Conservation (phyloP, 2,888 invertebrate genomes). For the Chorisops tibialis region DNA sequence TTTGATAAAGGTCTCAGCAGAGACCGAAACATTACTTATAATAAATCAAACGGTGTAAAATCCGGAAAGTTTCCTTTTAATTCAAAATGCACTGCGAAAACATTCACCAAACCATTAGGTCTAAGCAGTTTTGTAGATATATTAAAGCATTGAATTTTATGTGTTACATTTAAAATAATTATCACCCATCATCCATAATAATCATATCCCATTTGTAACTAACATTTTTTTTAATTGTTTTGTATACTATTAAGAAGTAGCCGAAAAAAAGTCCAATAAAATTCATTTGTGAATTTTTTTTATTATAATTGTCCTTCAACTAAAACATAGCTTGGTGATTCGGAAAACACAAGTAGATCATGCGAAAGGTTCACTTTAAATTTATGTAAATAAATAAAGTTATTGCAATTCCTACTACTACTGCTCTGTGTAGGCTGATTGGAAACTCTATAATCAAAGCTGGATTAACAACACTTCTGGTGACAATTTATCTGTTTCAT, state of each 20-base stretch:
- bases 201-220: constrained; percentile 1
- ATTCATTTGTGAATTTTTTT: not conserved
- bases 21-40: too few relatives aligned
- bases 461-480: constrained; percentile 17
- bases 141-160: not conserved
- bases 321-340: constrained; percentile 17
- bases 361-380: not conserved
- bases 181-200: not conserved
- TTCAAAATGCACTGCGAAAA: too few relatives aligned
- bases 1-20: too few relatives aligned
- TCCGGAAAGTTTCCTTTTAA: too few relatives aligned
- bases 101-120: too few relatives aligned
- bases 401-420: not conserved
- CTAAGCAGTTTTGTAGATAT: too few relatives aligned
- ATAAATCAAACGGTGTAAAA: too few relatives aligned
- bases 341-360: constrained; percentile 35
- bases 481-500: not conserved
- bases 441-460: constrained; percentile 12
- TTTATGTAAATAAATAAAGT: not conserved
- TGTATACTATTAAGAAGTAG: not conserved
- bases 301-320: not conserved
- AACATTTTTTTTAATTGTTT: not conserved
- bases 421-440: not conserved
- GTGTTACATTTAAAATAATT: not conserved
- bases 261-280: constrained; percentile 3